These are phyloP conservation scores for Eupeodes luniger DNA, from an alignment of 2,888 invertebrate species.

Conservation along the genomic window DNA sequence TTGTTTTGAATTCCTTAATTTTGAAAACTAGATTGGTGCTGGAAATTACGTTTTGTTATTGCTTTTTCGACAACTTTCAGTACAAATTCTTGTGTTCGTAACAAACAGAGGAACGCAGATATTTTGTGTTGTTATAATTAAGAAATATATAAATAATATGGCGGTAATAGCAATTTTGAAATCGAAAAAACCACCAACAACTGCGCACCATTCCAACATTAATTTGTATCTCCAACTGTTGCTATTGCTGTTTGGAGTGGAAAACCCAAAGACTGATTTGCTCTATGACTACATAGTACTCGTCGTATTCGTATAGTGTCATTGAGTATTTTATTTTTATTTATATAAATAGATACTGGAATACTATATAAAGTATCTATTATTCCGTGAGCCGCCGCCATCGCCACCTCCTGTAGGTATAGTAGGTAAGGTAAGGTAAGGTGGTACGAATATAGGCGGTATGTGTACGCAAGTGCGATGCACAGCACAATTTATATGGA, in stretches of 20 bases:
- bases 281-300: neutral
- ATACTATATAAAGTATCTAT: neutral
- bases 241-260: conserved; percentile 16
- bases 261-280: conserved; percentile 34
- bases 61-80: neutral
- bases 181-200: conserved; percentile 52
- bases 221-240: too few relatives aligned
- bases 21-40: neutral
- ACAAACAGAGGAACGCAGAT: conserved; percentile 23
- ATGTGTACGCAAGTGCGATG: conserved; percentile 69
- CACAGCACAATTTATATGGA: conserved; percentile 18
- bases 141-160: neutral
- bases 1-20: neutral
- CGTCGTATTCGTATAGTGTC: neutral
- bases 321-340: conserved; percentile 30
- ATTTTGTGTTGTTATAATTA: neutral
- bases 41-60: neutral
- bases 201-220: too few relatives aligned
- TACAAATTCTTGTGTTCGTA: neutral
- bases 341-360: neutral
- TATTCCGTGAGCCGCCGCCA: too few relatives aligned
- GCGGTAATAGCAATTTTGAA: conserved; percentile 64
- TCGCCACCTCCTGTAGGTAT: neutral
- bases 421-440: neutral
- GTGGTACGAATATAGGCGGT: neutral